These are phyloP conservation scores for Bostrychus sinensis DNA, from an alignment of 2,113 vertebrate genomes.

Conservation along the genomic window DNA sequence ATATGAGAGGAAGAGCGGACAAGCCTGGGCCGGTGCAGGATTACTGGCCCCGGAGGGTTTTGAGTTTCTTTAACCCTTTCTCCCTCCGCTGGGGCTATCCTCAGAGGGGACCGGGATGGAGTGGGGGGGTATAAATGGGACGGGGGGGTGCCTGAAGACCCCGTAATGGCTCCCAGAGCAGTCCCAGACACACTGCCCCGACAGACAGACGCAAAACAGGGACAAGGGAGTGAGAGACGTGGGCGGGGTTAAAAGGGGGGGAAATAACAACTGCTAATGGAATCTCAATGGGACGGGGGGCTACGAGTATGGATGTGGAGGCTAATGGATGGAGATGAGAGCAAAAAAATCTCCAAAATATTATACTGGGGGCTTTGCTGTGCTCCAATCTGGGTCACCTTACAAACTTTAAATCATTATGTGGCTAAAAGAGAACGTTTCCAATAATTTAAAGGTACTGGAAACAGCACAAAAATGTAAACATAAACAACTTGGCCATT, in stretches of 20 bases:
- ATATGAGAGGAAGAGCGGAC: constrained; percentile 60
- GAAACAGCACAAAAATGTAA: too few species aligned
- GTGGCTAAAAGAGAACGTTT: too few species aligned
- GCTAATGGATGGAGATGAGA: neutral
- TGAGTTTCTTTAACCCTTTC: constrained; percentile 51
- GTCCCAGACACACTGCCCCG: constrained; percentile 11
- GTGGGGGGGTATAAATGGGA: neutral
- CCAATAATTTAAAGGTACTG: too few species aligned
- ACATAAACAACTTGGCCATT: too few species aligned
- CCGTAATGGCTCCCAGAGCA: constrained; percentile 47
- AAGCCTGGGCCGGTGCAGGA: constrained; percentile 63
- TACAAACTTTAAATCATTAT: too few species aligned
- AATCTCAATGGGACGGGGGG: constrained; percentile 9
- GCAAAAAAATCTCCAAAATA: too few species aligned
- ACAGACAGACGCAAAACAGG: constrained; percentile 39
- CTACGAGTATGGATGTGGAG: neutral
- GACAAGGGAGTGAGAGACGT: constrained; percentile 43
- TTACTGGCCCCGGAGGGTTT: constrained; percentile 62
- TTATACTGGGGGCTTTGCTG: too few species aligned
- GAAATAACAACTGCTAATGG: constrained; percentile 46
- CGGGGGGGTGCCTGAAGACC: neutral
- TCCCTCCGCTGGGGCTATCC: constrained; percentile 43
- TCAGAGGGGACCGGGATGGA: constrained; percentile 13
- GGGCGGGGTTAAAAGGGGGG: constrained; percentile 22
- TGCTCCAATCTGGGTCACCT: too few species aligned